Percentiles rank a stretch among this genome's conserved stretches.
Conservation (phyloP, 2,797 vertebrate genomes). For the Gallirallus australis region DNA sequence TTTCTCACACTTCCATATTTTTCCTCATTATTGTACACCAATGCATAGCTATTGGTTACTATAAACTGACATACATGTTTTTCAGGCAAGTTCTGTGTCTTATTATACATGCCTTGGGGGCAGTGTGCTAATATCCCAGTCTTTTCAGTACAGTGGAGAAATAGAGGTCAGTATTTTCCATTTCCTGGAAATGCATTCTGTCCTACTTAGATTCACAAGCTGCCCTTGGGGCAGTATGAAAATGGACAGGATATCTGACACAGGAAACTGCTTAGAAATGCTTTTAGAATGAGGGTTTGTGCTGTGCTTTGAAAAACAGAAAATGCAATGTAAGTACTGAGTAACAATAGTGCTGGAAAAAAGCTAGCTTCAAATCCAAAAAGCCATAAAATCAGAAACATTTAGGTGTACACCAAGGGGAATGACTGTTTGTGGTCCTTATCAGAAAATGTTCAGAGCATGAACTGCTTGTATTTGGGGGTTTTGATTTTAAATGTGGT, state of each 20-base stretch:
- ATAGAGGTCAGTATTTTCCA: slow-evolving; percentile 66
- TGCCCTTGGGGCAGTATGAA: slow-evolving; percentile 66
- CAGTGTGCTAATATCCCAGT: slow-evolving; percentile 20
- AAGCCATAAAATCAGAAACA: neutral
- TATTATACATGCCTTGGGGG: slow-evolving; percentile 2
- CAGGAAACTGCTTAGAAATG: slow-evolving; percentile 62
- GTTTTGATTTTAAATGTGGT: neutral
- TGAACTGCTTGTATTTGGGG: neutral
- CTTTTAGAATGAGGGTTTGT: slow-evolving; percentile 48
- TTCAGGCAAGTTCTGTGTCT: slow-evolving; percentile 19
- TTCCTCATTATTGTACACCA: neutral
- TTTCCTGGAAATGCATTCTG: slow-evolving; percentile 68
- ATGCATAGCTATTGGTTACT: neutral
- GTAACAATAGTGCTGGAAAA: neutral
- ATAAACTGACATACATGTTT: neutral
- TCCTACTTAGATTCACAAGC: slow-evolving; percentile 44
- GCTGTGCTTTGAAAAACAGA: slow-evolving; percentile 40
- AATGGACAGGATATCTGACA: slow-evolving; percentile 65
- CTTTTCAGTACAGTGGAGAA: slow-evolving; percentile 34
- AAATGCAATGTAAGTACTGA: slow-evolving; percentile 33
- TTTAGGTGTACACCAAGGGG: neutral
- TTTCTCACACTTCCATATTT: neutral
- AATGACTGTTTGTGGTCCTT: neutral
- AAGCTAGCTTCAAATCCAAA: neutral
- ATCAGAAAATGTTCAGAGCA: neutral